Percentiles rank a stretch among this genome's conserved stretches.
Conservation (phyloP, 2,797 vertebrate species). For the Eptatretus atami region DNA sequence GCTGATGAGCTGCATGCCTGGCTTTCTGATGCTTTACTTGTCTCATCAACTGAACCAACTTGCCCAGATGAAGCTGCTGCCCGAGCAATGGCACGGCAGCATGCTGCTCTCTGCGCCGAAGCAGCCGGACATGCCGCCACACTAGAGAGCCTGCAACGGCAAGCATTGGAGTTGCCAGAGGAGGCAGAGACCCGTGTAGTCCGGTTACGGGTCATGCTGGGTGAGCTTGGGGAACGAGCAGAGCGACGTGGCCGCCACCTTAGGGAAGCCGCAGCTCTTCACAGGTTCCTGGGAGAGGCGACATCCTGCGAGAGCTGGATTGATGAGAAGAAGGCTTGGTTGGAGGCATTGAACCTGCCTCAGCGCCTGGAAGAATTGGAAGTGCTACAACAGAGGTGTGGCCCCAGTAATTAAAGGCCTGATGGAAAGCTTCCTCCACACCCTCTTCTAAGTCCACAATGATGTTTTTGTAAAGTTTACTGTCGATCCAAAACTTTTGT, state of each 20-base stretch:
- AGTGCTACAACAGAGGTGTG: constrained; percentile 64
- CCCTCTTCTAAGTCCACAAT: too few species aligned
- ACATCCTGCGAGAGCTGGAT: constrained; percentile 66
- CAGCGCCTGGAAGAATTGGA: constrained; percentile 68
- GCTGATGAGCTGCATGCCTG: constrained; percentile 46
- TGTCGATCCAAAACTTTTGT: too few species aligned
- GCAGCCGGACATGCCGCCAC: constrained; percentile 21
- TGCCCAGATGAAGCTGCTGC: constrained; percentile 68
- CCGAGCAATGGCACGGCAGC: constrained; percentile 31
- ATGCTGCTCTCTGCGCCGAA: constrained; percentile 35
- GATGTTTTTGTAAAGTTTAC: too few species aligned
- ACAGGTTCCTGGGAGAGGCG: constrained; percentile 68
- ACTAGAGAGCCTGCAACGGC: constrained; percentile 23
- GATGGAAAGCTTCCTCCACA: too few species aligned
- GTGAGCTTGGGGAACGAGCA: constrained; percentile 29
- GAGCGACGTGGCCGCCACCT: constrained; percentile 28
- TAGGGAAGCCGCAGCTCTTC: constrained; percentile 38
- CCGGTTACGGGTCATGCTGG: constrained; percentile 32
- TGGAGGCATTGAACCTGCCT: constrained; percentile 40
- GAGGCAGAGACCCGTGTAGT: constrained; percentile 34
- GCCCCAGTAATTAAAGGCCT: too few species aligned
- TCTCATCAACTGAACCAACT: constrained; percentile 31
- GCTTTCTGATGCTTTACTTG: constrained; percentile 34
- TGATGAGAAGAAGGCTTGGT: constrained; percentile 69
- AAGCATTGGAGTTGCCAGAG: constrained; percentile 21